Conservation (phyloP, 2,888 invertebrate genomes). For the Drosophila yooni region DNA sequence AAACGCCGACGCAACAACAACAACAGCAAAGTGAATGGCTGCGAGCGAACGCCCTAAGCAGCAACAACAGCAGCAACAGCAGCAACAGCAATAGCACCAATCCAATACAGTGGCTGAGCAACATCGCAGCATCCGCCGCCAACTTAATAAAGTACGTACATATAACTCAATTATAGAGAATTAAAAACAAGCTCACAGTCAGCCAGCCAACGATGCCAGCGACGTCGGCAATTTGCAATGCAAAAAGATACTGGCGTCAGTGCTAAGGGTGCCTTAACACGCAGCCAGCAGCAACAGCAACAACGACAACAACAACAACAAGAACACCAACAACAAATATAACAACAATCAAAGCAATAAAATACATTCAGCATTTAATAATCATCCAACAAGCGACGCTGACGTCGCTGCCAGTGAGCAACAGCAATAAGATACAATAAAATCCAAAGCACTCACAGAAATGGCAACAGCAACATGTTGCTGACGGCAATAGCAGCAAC, state of each 20-base stretch:
- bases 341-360: slow-evolving; percentile 75
- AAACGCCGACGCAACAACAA: slow-evolving; percentile 63
- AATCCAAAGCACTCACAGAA: slow-evolving; percentile 19
- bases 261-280: slow-evolving; percentile 27
- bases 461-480: slow-evolving; percentile 35
- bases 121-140: slow-evolving; percentile 70
- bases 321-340: slow-evolving; percentile 31
- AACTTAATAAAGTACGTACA: slow-evolving; percentile 81
- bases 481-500: slow-evolving; percentile 27
- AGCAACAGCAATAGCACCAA: slow-evolving; percentile 15
- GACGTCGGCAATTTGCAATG: slow-evolving; percentile 76
- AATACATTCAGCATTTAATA: slow-evolving; percentile 81
- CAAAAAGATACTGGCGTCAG: slow-evolving; percentile 56
- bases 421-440: slow-evolving; percentile 45
- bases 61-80: slow-evolving; percentile 24
- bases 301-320: slow-evolving; percentile 48
- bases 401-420: slow-evolving; percentile 52
- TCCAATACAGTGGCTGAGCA: slow-evolving; percentile 32
- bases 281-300: slow-evolving; percentile 46
- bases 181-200: slow-evolving; percentile 78
- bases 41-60: slow-evolving; percentile 60
- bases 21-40: slow-evolving; percentile 42
- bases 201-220: slow-evolving; percentile 42
- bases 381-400: slow-evolving; percentile 52
- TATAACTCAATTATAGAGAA: slow-evolving; percentile 80